Conservation (phyloP, 2,888 invertebrate species). For the Nemurella pictetii region DNA sequence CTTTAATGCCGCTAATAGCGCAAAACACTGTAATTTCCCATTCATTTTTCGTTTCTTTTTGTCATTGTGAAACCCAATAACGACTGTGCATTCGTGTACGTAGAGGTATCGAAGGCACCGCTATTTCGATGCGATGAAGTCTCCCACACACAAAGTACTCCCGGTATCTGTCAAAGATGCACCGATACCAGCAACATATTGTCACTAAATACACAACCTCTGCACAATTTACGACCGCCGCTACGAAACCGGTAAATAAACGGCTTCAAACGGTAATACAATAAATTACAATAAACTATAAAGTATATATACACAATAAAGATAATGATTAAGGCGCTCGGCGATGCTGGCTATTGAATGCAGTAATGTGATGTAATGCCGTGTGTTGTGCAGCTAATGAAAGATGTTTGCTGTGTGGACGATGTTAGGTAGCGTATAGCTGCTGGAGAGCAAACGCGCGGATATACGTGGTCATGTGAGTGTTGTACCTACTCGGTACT, state of each 20-base stretch:
- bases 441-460: too few species aligned
- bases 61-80: neutral
- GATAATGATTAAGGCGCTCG: neutral
- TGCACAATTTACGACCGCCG: neutral
- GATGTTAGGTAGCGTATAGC: neutral
- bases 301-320: neutral
- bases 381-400: neutral
- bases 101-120: too few species aligned
- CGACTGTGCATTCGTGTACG: neutral
- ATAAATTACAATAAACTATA: neutral
- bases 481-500: too few species aligned
- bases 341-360: neutral
- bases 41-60: neutral
- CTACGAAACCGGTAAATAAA: constrained; percentile 12
- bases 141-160: neutral
- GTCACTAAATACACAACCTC: neutral
- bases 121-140: neutral
- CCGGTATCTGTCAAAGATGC: neutral
- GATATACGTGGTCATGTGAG: too few species aligned
- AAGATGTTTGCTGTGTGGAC: neutral
- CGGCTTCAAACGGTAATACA: constrained; percentile 9
- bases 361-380: neutral
- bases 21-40: neutral
- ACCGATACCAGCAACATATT: neutral
- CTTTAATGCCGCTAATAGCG: neutral